Base-by-base conservation (phyloP, 2,797 vertebrate species). In the Sternarchorhynchus goeldii region DNA sequence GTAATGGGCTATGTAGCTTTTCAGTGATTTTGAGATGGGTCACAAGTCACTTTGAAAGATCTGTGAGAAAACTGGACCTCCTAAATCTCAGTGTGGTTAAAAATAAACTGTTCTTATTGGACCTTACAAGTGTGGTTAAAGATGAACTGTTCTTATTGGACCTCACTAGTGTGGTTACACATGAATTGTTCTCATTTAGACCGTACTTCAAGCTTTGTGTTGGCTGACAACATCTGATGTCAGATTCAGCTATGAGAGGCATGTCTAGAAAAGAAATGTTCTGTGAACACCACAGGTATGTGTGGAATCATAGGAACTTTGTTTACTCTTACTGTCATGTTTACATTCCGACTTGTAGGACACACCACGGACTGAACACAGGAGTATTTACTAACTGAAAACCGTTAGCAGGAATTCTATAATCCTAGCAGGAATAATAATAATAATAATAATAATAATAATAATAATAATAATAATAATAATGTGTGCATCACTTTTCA, bases 261-360 rank as follows among this genome's bases (percentile, higher is more conserved):
- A 93, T 90, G 86, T 72, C 66, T 45, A 84, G 77, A 84, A 83
- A 25, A 25, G 25, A 77, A 68, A 83, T 79, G 29, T 80, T 69
- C 39, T 75, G 59, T 77, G 62, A 17, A 25, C 55, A 34, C 20
- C 59, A 18, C 53, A 76, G 70, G 84, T 79, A 92, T 91, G 90
- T 85, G 79, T 87, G 88, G 88, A 89, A 90, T 90, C 66, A 81
- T 90, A 88, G 78, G 90, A 92, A 91, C 85, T 63, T 82, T 29
- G 75, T 80, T 68, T 29, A 62, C 32, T 81, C 21, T 72, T 62
- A 41, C 41, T 20, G 60, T 16, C 18, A 32, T 84, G 80, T 84
- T 84, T 82, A 80, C 83, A 84, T 82, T 82, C 77, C 58, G 50
- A 1, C 1, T 36, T 63, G 41, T 45, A 79, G 73, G 39, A 39